These are phyloP conservation scores for Anthopleura xanthogrammica DNA, from an alignment of 92 coral and sea anemone genomes.

Conservation along the genomic window DNA sequence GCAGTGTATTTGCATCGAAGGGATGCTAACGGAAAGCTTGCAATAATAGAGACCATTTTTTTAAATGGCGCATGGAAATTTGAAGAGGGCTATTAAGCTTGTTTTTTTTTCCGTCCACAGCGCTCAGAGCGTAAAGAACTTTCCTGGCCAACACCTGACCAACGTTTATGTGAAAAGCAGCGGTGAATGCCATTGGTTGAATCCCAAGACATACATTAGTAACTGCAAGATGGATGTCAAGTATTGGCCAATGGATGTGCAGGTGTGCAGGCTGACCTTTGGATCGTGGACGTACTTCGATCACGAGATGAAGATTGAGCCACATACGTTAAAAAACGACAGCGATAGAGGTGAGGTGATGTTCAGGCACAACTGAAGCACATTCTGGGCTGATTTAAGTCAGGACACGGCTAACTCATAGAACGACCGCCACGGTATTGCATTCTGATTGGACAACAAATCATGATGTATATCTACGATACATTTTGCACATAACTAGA, in stretches of 20 bases:
- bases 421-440: too few relatives aligned
- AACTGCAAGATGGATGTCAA: constrained; percentile 42
- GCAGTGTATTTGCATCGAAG: too few relatives aligned
- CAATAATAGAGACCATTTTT: too few relatives aligned
- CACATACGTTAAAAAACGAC: background rate
- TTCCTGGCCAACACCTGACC: constrained; percentile 42
- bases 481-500: too few relatives aligned
- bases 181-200: constrained; percentile 45
- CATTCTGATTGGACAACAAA: too few relatives aligned
- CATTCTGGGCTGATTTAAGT: too few relatives aligned
- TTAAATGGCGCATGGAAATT: too few relatives aligned
- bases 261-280: constrained; percentile 49
- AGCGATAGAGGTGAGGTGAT: background rate
- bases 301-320: background rate
- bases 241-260: constrained; percentile 65
- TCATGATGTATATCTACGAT: too few relatives aligned
- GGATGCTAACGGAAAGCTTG: too few relatives aligned
- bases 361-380: too few relatives aligned
- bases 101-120: constrained; percentile 8
- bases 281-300: constrained; percentile 48
- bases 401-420: too few relatives aligned
- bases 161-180: constrained; percentile 19
- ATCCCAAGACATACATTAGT: constrained; percentile 63
- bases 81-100: too few relatives aligned
- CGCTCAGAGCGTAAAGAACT: constrained; percentile 58